Evolutionary conservation across 2,888 invertebrate genomes (phyloP).

Genomic region (Xylocampa areola): DNA sequence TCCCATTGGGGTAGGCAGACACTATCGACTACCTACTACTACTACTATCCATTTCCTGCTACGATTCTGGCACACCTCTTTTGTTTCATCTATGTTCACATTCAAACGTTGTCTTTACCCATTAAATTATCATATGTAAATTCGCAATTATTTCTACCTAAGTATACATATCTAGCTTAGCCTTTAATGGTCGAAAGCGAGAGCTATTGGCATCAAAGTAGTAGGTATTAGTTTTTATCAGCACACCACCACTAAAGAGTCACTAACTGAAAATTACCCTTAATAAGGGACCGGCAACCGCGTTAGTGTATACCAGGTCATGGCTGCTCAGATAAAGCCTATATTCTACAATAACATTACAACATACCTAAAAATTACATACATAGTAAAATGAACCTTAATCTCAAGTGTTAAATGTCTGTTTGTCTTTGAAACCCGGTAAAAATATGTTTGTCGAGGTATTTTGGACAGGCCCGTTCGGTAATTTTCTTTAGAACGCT

Average conservation of each 20-base stretch:
- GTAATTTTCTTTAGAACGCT: conserved; percentile 86
- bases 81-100: too few relatives aligned
- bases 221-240: conserved; percentile 54
- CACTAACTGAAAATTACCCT: conserved; percentile 74
- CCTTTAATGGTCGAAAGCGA: not conserved
- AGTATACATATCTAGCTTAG: not conserved
- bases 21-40: too few relatives aligned
- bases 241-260: conserved; percentile 54
- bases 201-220: conserved; percentile 17
- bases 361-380: conserved; percentile 30
- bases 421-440: conserved; percentile 34
- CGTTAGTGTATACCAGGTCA: conserved; percentile 80
- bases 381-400: conserved; percentile 62
- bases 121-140: not conserved
- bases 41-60: too few relatives aligned
- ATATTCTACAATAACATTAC: conserved; percentile 63
- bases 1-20: too few relatives aligned
- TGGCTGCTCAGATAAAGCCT: conserved; percentile 75
- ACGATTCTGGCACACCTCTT: too few relatives aligned
- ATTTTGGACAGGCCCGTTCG: conserved; percentile 75
- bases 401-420: conserved; percentile 28
- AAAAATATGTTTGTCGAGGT: conserved; percentile 69
- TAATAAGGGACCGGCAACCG: conserved; percentile 71
- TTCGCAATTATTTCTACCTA: not conserved
- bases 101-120: too few relatives aligned